Evolutionary conservation across 92 coral and sea anemone genomes (phyloP).

Genomic region (Hydrozoanthus gracilis): DNA sequence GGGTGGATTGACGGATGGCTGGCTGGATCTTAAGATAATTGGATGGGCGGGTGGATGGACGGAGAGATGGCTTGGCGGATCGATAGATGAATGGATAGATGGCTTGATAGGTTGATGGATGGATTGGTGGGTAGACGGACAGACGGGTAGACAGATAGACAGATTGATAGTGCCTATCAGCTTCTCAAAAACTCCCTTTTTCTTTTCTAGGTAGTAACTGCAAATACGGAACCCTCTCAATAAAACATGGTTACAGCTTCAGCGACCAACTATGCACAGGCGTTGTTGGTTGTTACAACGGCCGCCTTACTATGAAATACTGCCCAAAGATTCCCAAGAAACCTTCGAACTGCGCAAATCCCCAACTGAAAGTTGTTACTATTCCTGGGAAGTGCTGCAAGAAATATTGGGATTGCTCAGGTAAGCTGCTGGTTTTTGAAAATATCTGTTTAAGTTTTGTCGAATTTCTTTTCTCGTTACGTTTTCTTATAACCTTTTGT

Average conservation of each 20-base stretch:
- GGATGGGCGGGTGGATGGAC: not conserved
- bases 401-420: constrained; percentile 85
- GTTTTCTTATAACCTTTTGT: too few relatives aligned
- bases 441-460: too few relatives aligned
- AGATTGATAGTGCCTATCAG: not conserved
- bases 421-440: constrained; percentile 37
- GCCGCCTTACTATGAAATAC: constrained; percentile 66
- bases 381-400: constrained; percentile 83
- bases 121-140: not conserved
- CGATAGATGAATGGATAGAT: not conserved
- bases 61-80: not conserved
- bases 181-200: not conserved
- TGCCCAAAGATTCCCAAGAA: constrained; percentile 81
- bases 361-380: constrained; percentile 65
- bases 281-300: constrained; percentile 75
- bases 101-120: not conserved
- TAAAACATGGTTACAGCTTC: constrained; percentile 80
- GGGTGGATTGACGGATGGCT: not conserved
- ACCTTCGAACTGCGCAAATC: constrained; percentile 80
- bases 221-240: constrained; percentile 61
- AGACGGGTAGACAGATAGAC: not conserved
- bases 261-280: constrained; percentile 91
- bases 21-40: not conserved
- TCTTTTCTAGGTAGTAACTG: constrained; percentile 70
- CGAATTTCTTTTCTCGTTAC: too few relatives aligned